Conservation (phyloP, 2,797 vertebrate genomes). For the Rhinogobio ventralis region DNA sequence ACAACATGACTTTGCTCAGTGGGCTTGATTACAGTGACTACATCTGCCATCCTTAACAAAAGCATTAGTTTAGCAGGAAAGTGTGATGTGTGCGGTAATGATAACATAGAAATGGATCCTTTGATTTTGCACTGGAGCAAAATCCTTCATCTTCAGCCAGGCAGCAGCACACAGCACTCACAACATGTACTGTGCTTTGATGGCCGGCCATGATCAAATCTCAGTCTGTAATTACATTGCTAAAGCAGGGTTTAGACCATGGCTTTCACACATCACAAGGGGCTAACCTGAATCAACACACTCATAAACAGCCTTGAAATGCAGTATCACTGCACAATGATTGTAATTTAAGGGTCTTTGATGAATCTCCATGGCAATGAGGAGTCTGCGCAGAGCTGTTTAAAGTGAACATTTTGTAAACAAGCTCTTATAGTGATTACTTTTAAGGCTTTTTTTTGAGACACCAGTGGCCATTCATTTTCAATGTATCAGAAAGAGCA, state of each 20-base stretch:
- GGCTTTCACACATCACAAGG: not conserved
- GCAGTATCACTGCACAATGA: not conserved
- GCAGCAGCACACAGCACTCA: not conserved
- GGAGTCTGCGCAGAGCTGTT: not conserved
- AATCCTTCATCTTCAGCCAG: conserved; percentile 28
- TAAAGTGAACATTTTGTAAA: not conserved
- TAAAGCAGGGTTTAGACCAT: not conserved
- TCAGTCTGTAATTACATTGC: conserved; percentile 18
- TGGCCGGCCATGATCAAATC: conserved; percentile 27
- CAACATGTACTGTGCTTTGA: conserved; percentile 5
- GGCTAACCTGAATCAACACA: conserved; percentile 1
- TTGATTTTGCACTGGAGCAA: not conserved
- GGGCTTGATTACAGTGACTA: not conserved
- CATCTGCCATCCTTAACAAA: not conserved
- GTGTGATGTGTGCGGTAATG: conserved; percentile 2
- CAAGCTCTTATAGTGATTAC: not conserved
- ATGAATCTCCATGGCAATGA: not conserved
- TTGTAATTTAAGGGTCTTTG: not conserved
- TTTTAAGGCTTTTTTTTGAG: not conserved
- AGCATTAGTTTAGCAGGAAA: not conserved
- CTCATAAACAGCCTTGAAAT: conserved; percentile 3
- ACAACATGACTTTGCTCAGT: not conserved
- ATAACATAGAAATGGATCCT: conserved; percentile 25
- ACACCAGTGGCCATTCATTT: not conserved
- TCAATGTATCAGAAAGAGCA: not conserved